phyloP scores from a whole-genome alignment of 2,113 vertebrate species.

The Prunella himalayana region DNA sequence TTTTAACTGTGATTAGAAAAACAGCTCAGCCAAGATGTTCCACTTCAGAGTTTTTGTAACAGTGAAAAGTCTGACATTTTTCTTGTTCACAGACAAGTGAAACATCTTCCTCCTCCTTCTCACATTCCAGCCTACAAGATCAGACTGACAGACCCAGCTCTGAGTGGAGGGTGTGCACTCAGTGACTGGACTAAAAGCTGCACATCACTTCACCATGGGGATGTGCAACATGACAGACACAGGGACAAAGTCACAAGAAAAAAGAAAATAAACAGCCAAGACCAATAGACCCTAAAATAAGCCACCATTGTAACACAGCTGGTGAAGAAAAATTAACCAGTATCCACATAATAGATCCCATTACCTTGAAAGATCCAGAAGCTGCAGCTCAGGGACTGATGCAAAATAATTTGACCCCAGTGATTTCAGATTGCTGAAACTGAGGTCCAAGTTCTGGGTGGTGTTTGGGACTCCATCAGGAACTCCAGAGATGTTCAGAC shows the following conservation, averaged over 20 bases:
- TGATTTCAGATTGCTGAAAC: conserved; percentile 68
- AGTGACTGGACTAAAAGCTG: not conserved
- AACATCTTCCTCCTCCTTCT: not conserved
- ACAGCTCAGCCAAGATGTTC: conserved; percentile 11
- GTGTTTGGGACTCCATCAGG: conserved; percentile 61
- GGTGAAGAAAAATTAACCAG: not conserved
- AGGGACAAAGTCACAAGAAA: not conserved
- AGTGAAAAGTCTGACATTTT: conserved; percentile 26
- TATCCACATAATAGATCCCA: not conserved
- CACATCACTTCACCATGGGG: not conserved
- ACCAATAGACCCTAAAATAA: not conserved
- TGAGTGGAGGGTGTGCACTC: not conserved
- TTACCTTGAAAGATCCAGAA: conserved; percentile 79
- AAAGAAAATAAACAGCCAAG: not conserved
- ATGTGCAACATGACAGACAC: not conserved
- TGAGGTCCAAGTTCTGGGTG: conserved; percentile 69
- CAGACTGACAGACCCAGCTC: not conserved
- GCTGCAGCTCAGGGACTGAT: conserved; percentile 48
- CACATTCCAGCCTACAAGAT: not conserved
- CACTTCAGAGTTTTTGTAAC: not conserved
- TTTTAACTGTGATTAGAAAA: conserved; percentile 12
- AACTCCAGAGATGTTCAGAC: conserved; percentile 44
- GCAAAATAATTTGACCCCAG: conserved; percentile 64
- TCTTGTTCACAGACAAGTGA: not conserved
- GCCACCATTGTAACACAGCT: not conserved